phyloP scores from a whole-genome alignment of 2,113 vertebrate genomes.

The Copsychus sechellarum region DNA sequence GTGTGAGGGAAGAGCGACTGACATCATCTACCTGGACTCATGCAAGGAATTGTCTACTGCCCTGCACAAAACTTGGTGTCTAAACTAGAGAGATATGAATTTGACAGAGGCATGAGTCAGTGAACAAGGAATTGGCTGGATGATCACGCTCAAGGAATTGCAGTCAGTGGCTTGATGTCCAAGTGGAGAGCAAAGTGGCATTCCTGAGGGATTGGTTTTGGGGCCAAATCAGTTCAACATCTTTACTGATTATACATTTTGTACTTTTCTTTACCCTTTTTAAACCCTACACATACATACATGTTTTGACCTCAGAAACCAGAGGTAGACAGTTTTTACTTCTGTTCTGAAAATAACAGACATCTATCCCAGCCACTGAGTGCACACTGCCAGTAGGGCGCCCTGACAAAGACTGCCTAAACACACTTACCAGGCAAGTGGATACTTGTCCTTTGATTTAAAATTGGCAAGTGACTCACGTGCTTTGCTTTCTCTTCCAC shows the following conservation, averaged over 20 bases:
- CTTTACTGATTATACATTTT: background rate
- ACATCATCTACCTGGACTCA: background rate
- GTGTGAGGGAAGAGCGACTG: background rate
- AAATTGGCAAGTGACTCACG: background rate
- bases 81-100: background rate
- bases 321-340: background rate
- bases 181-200: background rate
- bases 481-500: background rate
- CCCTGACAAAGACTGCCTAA: background rate
- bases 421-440: background rate
- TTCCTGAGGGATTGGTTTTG: background rate
- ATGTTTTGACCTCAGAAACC: background rate
- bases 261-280: background rate
- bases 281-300: background rate
- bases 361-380: background rate
- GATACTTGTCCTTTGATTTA: background rate
- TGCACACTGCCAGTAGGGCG: background rate
- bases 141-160: background rate
- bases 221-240: accelerated
- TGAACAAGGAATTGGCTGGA: background rate
- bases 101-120: accelerated
- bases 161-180: background rate
- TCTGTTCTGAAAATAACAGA: background rate
- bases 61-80: background rate
- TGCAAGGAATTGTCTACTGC: background rate